These are phyloP conservation scores for Megathymus violae DNA, from an alignment of 1,140 invertebrate genomes.

Conservation along the genomic window DNA sequence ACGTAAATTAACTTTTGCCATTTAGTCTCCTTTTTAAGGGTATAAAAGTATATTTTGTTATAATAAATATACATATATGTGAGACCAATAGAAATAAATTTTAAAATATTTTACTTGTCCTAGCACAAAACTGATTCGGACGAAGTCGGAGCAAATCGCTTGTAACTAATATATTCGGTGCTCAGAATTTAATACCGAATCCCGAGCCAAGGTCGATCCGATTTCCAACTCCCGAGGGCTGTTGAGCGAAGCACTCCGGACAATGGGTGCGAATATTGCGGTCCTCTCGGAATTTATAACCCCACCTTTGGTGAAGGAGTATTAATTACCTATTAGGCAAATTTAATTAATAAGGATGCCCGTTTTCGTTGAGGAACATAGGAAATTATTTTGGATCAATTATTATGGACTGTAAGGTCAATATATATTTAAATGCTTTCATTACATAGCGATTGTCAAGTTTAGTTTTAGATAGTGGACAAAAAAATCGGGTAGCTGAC, in stretches of 20 bases:
- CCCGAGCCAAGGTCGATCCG: slow-evolving; percentile 38
- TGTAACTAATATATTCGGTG: slow-evolving; percentile 25
- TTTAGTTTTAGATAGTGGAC: too few relatives aligned
- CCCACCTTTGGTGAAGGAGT: slow-evolving; percentile 7
- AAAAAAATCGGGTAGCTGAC: too few relatives aligned
- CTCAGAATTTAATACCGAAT: slow-evolving; percentile 28
- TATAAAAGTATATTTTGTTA: too few relatives aligned
- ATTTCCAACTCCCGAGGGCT: slow-evolving; percentile 19
- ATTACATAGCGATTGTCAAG: not conserved
- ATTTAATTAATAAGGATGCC: slow-evolving; percentile 17
- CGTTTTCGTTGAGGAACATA: not conserved
- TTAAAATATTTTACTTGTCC: too few relatives aligned
- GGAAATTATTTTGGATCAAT: slow-evolving; percentile 5
- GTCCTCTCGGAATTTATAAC: slow-evolving; percentile 32
- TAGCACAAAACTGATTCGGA: not conserved
- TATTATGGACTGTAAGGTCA: not conserved
- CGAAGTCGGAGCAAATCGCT: slow-evolving; percentile 21
- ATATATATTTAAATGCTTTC: not conserved
- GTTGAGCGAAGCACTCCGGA: not conserved
- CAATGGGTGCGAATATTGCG: slow-evolving; percentile 34
- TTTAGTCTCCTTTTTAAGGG: too few relatives aligned
- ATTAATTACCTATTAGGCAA: slow-evolving; percentile 25
- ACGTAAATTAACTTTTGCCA: too few relatives aligned
- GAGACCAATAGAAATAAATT: too few relatives aligned
- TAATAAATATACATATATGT: too few relatives aligned